A percentile compares a stretch with the other conserved stretches of the same genome.
Evolutionary conservation across 1,140 invertebrate genomes (phyloP).

Genomic region (Drosophila fuyamai): DNA sequence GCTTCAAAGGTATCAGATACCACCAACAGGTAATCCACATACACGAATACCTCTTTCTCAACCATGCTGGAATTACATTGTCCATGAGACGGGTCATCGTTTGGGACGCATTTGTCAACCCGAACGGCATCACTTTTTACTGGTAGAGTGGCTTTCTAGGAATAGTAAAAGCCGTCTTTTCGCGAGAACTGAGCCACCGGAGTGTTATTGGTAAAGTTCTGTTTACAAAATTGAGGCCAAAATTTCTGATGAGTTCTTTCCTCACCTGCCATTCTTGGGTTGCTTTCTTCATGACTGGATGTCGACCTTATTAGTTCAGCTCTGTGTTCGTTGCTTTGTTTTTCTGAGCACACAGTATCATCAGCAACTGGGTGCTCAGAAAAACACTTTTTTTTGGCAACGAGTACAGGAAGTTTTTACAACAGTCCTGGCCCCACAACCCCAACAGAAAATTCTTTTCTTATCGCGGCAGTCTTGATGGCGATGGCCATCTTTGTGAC

Average conservation of each 20-base stretch:
- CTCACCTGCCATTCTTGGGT: not conserved
- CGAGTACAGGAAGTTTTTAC: conserved; percentile 15
- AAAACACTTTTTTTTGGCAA: conserved; percentile 21
- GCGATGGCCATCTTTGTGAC: conserved; percentile 16
- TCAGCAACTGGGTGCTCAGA: not conserved
- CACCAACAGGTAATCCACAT: too few relatives aligned
- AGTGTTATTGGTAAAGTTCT: not conserved
- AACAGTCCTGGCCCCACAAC: not conserved
- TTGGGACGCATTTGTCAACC: too few relatives aligned
- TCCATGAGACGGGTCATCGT: too few relatives aligned
- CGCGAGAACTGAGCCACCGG: not conserved
- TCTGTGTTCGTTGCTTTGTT: not conserved
- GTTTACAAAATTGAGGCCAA: not conserved
- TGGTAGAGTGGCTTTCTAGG: too few relatives aligned
- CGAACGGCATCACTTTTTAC: too few relatives aligned
- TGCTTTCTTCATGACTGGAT: not conserved
- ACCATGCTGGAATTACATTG: too few relatives aligned
- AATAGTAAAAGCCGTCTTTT: too few relatives aligned
- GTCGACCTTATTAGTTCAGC: not conserved
- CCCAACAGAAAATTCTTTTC: conserved; percentile 4
- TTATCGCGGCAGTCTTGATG: conserved; percentile 20
- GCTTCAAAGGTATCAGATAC: too few relatives aligned
- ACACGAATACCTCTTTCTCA: too few relatives aligned
- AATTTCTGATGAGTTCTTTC: not conserved
- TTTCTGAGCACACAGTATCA: not conserved